Base-by-base conservation (phyloP, 2,888 invertebrate genomes). In the Metacarcinus magister region DNA sequence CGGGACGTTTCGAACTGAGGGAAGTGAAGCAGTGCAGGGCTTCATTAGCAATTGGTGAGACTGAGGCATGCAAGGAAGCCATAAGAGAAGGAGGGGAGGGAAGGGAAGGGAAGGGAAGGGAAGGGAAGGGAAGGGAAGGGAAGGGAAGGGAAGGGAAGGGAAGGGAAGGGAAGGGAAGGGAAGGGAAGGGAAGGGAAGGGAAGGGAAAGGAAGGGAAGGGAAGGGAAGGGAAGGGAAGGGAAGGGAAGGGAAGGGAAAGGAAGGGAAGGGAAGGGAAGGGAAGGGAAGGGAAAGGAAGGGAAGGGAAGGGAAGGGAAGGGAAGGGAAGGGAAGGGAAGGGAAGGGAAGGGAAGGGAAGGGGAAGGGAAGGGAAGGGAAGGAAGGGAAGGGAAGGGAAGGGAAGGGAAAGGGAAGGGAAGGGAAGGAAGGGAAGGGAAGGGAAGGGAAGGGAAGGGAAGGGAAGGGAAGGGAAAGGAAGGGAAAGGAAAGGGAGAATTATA, bases 391-490 rank as follows among this genome's bases (percentile, higher is more conserved):
- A 54, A n/a, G 67, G 28, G 93, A 32, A 39, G 16, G 39, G 8
- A 28, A n/a, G 16, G 8, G 4, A 4, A 48, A n/a, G 5, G 16
- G 67, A 19, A 32, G 2, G 23, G 23, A 39, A 54, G 44, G 93
- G 48, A n/a, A 13, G 7, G 44, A 19, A 28, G 44, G 23, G 46
- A 44, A n/a, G 8, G n/a, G 93, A 39, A 48, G 32, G 13, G 46
- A 54, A 28, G 2, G 28, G 54, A n/a, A 54, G 67, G 54, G 60
- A 60, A 19, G 39, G 91, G 46, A 91, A 43, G 44, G 43, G 19
- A 91, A 91, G 19, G 16, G 43, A 43, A 43, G 39, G 91, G 91
- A 43, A 91, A 89, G 32, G 39, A 19, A 89, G 89, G 89, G 89
- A 19, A 32, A 82, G 39, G 89, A 43, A 89, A 19, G 2, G 39